Evolutionary conservation across 2,888 invertebrate genomes (phyloP).

Genomic region (Philopedon plagiatum): DNA sequence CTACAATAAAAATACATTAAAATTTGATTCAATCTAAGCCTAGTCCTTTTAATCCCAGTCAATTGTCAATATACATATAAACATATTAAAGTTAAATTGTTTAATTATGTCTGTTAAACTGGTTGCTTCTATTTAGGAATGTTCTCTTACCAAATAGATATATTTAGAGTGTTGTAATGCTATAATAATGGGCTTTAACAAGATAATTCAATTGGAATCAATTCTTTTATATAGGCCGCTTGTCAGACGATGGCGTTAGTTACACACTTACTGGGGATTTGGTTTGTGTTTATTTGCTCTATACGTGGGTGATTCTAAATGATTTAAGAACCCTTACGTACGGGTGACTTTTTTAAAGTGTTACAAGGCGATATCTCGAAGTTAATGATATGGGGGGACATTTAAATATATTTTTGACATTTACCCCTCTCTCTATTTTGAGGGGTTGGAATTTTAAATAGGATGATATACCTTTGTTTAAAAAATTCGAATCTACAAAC

Average conservation of each 20-base stretch:
- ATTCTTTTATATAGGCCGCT: slow-evolving; percentile 22
- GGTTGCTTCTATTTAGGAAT: slow-evolving; percentile 21
- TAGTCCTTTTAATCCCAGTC: neutral
- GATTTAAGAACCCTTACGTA: no score
- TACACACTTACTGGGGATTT: neutral
- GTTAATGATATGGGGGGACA: no score
- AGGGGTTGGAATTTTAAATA: no score
- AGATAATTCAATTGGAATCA: slow-evolving; percentile 35
- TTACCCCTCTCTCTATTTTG: no score
- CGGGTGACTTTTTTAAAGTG: no score
- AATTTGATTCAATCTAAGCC: slow-evolving; percentile 9
- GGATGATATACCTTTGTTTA: no score
- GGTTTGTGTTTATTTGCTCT: neutral
- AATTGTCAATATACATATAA: no score
- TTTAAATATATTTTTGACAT: no score
- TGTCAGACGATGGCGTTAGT: neutral
- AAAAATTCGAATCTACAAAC: no score
- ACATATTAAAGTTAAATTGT: slow-evolving; percentile 6
- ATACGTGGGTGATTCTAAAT: no score
- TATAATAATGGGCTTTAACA: slow-evolving; percentile 25
- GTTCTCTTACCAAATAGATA: slow-evolving; percentile 15
- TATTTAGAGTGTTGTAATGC: slow-evolving; percentile 24
- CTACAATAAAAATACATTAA: slow-evolving; percentile 10
- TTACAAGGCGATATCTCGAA: no score
- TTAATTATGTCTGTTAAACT: slow-evolving; percentile 32